phyloP scores from a whole-genome alignment of 2,113 vertebrate species.

The Callipepla squamata region DNA sequence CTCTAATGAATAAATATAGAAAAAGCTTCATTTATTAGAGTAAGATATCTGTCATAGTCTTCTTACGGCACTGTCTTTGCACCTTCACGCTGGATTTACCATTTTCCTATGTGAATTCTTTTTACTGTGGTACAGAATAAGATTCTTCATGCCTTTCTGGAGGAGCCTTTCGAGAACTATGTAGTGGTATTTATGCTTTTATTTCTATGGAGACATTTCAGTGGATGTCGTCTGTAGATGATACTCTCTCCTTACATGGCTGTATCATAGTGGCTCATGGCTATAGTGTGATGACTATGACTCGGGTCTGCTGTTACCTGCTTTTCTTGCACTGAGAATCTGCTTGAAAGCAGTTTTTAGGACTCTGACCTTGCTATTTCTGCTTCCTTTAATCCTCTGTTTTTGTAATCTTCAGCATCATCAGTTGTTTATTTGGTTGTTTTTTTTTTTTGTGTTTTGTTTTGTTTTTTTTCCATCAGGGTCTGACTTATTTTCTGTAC shows the following conservation, averaged over 20 bases:
- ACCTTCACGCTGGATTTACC: not conserved
- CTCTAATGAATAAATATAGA: not conserved
- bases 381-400: not conserved
- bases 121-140: not conserved
- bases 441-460: not conserved
- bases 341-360: not conserved
- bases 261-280: not conserved
- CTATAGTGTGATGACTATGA: not conserved
- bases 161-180: not conserved
- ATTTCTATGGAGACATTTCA: not conserved
- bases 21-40: not conserved
- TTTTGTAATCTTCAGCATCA: not conserved
- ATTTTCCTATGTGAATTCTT: not conserved
- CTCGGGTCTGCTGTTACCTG: rapidly evolving
- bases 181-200: not conserved
- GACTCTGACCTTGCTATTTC: not conserved
- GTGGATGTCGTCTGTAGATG: not conserved
- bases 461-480: not conserved
- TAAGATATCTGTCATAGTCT: not conserved
- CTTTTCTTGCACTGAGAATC: not conserved
- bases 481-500: not conserved
- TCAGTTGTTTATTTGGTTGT: too few species aligned
- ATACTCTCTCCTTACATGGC: not conserved
- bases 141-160: not conserved
- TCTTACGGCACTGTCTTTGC: not conserved